These are phyloP conservation scores for Homarus gammarus DNA, from an alignment of 2,888 invertebrate species.

Conservation along the genomic window DNA sequence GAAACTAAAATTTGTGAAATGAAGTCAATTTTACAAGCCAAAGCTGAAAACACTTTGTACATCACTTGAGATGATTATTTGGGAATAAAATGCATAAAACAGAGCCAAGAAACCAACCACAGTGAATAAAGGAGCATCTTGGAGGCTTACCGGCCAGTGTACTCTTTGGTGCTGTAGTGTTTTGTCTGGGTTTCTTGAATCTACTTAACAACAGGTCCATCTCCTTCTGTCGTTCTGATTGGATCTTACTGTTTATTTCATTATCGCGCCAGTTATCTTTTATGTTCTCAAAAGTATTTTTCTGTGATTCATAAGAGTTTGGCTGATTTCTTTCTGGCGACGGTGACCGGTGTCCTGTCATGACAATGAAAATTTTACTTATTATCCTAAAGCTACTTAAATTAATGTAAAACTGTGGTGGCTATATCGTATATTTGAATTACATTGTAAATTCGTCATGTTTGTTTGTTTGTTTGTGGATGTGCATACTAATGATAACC, in stretches of 20 bases:
- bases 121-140: too few species aligned
- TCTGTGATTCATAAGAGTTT: conserved; percentile 33
- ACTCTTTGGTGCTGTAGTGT: neutral
- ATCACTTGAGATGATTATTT: neutral
- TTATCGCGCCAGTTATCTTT: conserved; percentile 68
- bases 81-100: too few species aligned
- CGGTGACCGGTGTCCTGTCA: neutral
- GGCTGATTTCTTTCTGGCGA: conserved; percentile 17
- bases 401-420: neutral
- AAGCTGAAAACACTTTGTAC: too few species aligned
- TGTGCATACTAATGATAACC: too few species aligned
- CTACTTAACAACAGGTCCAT: conserved; percentile 72
- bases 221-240: conserved; percentile 63
- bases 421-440: too few species aligned
- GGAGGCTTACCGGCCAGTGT: neutral
- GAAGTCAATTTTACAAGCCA: too few species aligned
- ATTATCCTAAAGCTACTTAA: neutral
- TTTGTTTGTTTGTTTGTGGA: too few species aligned
- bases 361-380: neutral
- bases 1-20: too few species aligned
- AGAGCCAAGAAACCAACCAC: too few species aligned
- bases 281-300: conserved; percentile 56
- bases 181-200: conserved; percentile 57
- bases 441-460: too few species aligned
- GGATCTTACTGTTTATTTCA: conserved; percentile 58